Conservation (phyloP, 2,113 vertebrate species). For the Ploceus nigricollis region DNA sequence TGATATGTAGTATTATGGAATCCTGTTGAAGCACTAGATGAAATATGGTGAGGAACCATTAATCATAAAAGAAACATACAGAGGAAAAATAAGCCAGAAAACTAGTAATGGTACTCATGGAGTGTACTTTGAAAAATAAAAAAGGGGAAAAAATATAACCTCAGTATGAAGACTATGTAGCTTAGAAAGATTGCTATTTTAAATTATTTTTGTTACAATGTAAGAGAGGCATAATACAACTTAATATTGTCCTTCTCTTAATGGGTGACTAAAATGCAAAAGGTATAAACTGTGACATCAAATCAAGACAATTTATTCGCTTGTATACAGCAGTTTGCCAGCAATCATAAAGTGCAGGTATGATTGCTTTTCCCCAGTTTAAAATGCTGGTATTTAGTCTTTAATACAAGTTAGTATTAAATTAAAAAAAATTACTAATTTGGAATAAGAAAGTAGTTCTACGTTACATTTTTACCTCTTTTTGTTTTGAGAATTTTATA, state of each 20-base stretch:
- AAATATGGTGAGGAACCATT: neutral
- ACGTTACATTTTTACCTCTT: neutral
- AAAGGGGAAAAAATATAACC: neutral
- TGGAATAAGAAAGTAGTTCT: neutral
- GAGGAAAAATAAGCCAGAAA: neutral
- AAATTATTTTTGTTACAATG: neutral
- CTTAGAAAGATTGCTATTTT: neutral
- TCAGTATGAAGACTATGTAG: neutral
- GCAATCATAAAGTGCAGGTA: neutral
- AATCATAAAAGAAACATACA: neutral
- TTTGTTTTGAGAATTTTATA: neutral
- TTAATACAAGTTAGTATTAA: neutral
- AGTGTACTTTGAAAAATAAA: neutral
- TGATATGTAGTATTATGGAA: neutral
- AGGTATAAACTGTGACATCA: neutral
- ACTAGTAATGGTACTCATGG: neutral
- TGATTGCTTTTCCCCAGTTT: neutral
- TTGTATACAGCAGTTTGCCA: neutral
- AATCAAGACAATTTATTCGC: neutral
- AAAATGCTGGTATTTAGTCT: neutral
- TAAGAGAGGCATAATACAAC: neutral
- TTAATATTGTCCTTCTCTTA: neutral
- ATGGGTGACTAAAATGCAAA: neutral
- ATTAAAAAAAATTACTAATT: neutral
- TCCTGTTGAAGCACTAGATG: neutral